phyloP scores from a whole-genome alignment of 2,797 vertebrate genomes.

The Xenopus petersii region DNA sequence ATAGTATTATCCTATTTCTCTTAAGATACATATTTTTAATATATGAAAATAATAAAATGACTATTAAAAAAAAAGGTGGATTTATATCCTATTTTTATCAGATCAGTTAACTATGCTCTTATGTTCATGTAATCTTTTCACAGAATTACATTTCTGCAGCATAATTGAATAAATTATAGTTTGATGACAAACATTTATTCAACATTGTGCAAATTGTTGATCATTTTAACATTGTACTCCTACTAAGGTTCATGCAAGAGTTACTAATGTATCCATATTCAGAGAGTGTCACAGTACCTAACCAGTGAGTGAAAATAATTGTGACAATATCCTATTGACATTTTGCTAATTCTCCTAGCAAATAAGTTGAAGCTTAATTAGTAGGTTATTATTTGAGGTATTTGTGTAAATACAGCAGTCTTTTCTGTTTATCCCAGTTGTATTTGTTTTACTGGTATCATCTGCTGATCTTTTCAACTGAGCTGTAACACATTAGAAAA shows the following conservation, averaged over 20 bases:
- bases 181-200: conserved; percentile 57
- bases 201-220: conserved; percentile 55
- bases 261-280: conserved; percentile 59
- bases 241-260: conserved; percentile 59
- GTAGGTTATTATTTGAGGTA: neutral
- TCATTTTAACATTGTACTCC: conserved; percentile 57
- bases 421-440: neutral
- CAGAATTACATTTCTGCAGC: conserved; percentile 51
- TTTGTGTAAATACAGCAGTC: neutral
- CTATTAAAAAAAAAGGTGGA: too few relatives aligned
- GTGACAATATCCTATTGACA: conserved; percentile 36
- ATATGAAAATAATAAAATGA: too few relatives aligned
- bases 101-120: too few relatives aligned
- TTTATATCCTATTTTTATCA: too few relatives aligned
- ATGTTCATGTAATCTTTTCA: too few relatives aligned
- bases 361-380: conserved; percentile 22
- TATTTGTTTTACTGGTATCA: neutral
- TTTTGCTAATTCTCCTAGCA: conserved; percentile 41
- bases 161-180: conserved; percentile 59
- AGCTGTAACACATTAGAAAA: too few relatives aligned
- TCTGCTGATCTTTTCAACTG: neutral
- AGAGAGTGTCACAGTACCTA: conserved; percentile 46
- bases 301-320: conserved; percentile 43
- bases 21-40: too few relatives aligned
- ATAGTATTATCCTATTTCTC: too few relatives aligned